phyloP scores from a whole-genome alignment of 2,113 vertebrate species.

The Hippocampus zosterae region DNA sequence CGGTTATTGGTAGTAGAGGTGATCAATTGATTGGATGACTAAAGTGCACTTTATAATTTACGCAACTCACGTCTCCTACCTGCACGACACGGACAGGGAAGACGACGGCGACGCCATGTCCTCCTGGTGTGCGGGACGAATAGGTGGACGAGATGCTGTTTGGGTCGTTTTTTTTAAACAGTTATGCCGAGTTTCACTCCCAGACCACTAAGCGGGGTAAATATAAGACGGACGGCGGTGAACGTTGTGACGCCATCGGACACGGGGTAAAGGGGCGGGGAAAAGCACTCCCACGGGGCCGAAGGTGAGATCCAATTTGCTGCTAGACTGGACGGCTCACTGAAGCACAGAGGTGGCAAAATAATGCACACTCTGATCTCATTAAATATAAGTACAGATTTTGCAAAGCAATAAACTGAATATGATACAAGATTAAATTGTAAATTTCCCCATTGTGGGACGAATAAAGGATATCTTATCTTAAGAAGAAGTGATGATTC shows the following conservation, averaged over 20 bases:
- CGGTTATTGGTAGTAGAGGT: neutral
- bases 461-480: too few species aligned
- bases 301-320: slow-evolving; percentile 56
- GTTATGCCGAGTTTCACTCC: neutral
- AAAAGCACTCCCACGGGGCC: slow-evolving; percentile 16
- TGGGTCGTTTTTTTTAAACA: neutral
- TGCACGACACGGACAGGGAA: slow-evolving; percentile 24
- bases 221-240: neutral
- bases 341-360: slow-evolving; percentile 18
- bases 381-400: neutral
- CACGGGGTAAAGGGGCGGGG: slow-evolving; percentile 12
- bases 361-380: neutral
- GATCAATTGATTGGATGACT: neutral
- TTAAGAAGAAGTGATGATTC: neutral
- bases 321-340: slow-evolving; percentile 40
- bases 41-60: neutral
- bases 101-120: slow-evolving; percentile 31
- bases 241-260: slow-evolving; percentile 29
- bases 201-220: neutral
- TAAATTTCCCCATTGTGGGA: too few species aligned
- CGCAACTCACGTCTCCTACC: slow-evolving; percentile 43
- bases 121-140: neutral
- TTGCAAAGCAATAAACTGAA: neutral
- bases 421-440: too few species aligned
- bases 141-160: neutral